Evolutionary conservation across 1,140 invertebrate species (phyloP).

Genomic region (Halictus rubicundus): DNA sequence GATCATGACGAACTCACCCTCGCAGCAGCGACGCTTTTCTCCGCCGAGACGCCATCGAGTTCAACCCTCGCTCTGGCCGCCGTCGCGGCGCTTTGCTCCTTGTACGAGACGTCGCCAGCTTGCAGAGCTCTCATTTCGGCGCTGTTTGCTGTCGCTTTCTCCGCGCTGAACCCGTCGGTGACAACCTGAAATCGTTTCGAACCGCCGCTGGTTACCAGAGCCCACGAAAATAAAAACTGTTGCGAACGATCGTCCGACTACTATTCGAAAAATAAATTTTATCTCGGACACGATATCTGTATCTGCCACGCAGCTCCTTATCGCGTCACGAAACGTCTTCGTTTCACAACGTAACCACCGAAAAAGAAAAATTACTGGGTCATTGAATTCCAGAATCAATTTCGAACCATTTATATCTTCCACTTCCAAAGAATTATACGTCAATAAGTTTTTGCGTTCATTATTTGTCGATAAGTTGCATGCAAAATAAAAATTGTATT

Average conservation of each 20-base stretch:
- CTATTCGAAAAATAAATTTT: not conserved
- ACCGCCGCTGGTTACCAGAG: not conserved
- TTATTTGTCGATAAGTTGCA: no score
- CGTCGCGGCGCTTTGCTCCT: constrained; percentile 85
- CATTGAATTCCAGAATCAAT: no score
- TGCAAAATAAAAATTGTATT: no score
- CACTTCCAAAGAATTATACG: no score
- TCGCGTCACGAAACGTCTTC: no score
- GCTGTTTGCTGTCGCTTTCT: constrained; percentile 88
- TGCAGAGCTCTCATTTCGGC: constrained; percentile 90
- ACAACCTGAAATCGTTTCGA: constrained; percentile 80
- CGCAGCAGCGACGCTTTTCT: constrained; percentile 87
- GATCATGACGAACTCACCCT: constrained; percentile 81
- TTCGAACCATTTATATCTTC: no score
- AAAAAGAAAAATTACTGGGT: no score
- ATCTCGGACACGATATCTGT: not conserved
- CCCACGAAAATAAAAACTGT: not conserved
- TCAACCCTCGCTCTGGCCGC: constrained; percentile 85
- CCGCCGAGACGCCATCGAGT: constrained; percentile 87
- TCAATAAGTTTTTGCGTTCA: no score
- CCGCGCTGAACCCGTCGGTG: constrained; percentile 91
- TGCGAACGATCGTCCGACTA: not conserved
- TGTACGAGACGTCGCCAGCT: constrained; percentile 89
- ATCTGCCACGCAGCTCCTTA: no score
- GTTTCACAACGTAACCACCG: no score